These are phyloP conservation scores for Hydroisotoma schaefferi DNA, from an alignment of 2,888 invertebrate species.

Conservation along the genomic window DNA sequence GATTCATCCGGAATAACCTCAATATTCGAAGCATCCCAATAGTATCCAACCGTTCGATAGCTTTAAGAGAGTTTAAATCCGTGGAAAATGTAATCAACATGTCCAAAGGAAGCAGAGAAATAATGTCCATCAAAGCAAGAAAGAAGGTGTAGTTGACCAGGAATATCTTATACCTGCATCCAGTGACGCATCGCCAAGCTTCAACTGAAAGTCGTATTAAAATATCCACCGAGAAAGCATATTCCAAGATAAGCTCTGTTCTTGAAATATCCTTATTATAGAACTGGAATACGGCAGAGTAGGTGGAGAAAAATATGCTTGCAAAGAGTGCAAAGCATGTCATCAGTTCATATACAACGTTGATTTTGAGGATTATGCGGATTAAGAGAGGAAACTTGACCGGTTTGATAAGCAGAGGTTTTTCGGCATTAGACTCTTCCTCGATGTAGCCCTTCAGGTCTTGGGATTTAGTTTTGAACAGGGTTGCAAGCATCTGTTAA, in stretches of 20 bases:
- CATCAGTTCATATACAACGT: background rate
- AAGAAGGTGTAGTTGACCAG: conserved; percentile 25
- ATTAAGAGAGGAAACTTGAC: background rate
- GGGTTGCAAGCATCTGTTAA: too few species aligned
- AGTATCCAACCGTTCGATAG: background rate
- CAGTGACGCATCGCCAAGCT: conserved; percentile 18
- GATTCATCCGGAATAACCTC: conserved; percentile 18
- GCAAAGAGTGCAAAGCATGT: conserved; percentile 1
- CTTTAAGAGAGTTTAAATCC: background rate
- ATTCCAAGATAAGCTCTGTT: background rate
- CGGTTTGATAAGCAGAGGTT: background rate
- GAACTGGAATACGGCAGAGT: conserved; percentile 16
- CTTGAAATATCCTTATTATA: conserved; percentile 5
- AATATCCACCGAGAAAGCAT: conserved; percentile 13
- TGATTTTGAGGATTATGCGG: background rate
- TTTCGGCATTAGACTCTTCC: too few species aligned
- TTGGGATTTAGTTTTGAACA: too few species aligned
- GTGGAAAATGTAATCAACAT: background rate
- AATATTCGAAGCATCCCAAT: background rate
- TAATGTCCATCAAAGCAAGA: conserved; percentile 11
- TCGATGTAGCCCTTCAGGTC: too few species aligned
- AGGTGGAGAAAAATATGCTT: conserved; percentile 16
- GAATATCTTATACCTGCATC: conserved; percentile 26
- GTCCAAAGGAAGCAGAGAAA: conserved; percentile 9
- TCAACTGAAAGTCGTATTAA: conserved; percentile 20